These are phyloP conservation scores for Antigone vipio DNA, from an alignment of 2,113 vertebrate species.

Conservation along the genomic window DNA sequence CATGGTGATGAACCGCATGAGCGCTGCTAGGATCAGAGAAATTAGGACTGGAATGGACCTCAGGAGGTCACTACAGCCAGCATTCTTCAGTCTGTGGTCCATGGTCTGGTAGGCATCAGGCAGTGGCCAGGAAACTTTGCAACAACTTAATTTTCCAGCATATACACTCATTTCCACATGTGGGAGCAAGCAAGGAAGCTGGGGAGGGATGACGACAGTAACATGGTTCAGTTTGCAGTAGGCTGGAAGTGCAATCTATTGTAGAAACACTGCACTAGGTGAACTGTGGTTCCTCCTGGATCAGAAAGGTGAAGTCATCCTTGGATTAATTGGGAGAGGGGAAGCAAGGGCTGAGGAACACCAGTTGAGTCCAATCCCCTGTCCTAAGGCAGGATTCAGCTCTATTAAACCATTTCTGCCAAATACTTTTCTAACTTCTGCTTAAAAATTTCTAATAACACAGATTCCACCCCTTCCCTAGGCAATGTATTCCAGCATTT, in stretches of 20 bases:
- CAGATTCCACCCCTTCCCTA: constrained; percentile 55
- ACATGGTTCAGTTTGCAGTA: background rate
- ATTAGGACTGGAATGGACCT: background rate
- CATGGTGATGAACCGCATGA: background rate
- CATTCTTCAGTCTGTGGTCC: constrained; percentile 22
- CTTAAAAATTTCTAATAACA: constrained; percentile 45
- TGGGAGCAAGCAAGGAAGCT: background rate
- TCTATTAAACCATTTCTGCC: constrained; percentile 51
- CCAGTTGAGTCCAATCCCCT: constrained; percentile 12
- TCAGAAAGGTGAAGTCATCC: constrained; percentile 53
- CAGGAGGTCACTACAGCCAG: constrained; percentile 5
- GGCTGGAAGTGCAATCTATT: background rate
- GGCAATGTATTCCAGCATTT: constrained; percentile 51
- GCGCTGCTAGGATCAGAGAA: background rate
- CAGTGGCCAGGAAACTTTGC: constrained; percentile 9
- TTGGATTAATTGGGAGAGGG: constrained; percentile 6
- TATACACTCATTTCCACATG: constrained; percentile 18
- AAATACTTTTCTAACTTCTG: constrained; percentile 34
- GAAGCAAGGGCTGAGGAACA: background rate
- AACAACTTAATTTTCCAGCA: constrained; percentile 18
- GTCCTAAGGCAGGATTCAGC: constrained; percentile 43
- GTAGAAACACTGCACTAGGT: background rate
- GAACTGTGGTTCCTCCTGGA: background rate
- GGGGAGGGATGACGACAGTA: background rate
- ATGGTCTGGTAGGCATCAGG: constrained; percentile 31